Evolutionary conservation across 2,888 invertebrate species (phyloP), one percentile per base, ranked within the genome.

Genomic region (Cryptophagus acutangulus): DNA sequence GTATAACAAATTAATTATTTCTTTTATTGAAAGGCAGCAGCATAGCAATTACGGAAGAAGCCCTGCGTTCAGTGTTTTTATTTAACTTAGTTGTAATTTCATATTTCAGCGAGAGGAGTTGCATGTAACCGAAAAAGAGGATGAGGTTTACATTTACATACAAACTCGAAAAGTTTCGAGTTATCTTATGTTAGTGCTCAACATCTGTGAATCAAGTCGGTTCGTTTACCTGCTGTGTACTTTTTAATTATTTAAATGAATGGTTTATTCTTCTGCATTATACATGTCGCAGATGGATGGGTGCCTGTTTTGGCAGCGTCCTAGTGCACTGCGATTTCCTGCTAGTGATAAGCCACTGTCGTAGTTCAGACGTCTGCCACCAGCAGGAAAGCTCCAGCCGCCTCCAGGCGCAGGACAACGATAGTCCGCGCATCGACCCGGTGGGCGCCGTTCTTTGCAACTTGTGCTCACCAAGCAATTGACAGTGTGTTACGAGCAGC

Each of bases 201-300:
- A 49, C 62, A 62, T 61, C 62, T 58, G 63, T 53, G 57, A 61
- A 61, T 61, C 61, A 59, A 58, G 57, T 55, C 60, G 57, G 63
- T 62, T 63, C 63, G 62, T 63, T 65, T 63, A 62, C 64, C 64
- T 65, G 60, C 59, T 59, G 63, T 64, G 59, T 65, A 58, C 60
- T 62, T 65, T 65, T 65, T 65, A 66, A 65, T 66, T 63, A 65
- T 65, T 65, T 59, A 64, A 66, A 66, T 63, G 61, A 63, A 61
- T 58, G 58, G 61, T 63, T 61, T 59, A 59, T 63, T 61, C 60
- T 59, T 58, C 52, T 63, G 62, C 62, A 64, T 63, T 61, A 64
- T 61, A 60, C 62, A 63, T 64, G 49, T 48, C 43, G 41, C 48
- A 16, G 31, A 13, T 13, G 31, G 31, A 31, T 31, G 31, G 31